Percentiles rank a stretch among this genome's conserved stretches.
phyloP scores from a whole-genome alignment of 2,113 vertebrate genomes.

The Saccopteryx bilineata region DNA sequence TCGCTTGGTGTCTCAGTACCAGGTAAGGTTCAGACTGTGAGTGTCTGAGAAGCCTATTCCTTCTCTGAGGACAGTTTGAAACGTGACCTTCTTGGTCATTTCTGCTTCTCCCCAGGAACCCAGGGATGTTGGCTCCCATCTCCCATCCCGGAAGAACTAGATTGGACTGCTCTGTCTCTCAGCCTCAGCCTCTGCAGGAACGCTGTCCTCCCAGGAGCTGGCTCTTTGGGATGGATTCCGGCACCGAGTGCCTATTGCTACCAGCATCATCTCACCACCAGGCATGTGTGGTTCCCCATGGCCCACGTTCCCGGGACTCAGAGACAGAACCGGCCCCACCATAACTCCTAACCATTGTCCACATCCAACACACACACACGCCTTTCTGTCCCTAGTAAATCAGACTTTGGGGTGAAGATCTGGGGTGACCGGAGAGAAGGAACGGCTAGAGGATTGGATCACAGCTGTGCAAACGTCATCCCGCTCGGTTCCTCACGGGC shows the following conservation, averaged over 20 bases:
- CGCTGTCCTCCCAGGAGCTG: background rate
- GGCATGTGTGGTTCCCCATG: background rate
- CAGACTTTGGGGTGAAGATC: background rate
- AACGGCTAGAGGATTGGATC: background rate
- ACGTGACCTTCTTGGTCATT: background rate
- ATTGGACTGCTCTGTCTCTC: background rate
- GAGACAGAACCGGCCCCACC: background rate
- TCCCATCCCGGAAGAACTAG: background rate
- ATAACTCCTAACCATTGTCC: background rate
- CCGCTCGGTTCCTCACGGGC: accelerated
- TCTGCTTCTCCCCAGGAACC: background rate
- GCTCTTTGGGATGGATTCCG: too few species aligned
- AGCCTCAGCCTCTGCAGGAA: background rate
- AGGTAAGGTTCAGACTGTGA: background rate
- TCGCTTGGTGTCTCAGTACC: background rate
- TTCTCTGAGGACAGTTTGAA: background rate
- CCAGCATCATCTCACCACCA: accelerated
- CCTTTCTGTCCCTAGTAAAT: background rate
- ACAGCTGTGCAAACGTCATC: background rate
- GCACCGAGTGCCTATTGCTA: background rate
- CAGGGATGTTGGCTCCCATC: background rate
- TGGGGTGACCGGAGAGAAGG: background rate
- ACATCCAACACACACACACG: background rate
- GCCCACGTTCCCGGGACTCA: background rate
- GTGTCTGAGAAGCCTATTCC: background rate